A percentile compares a stretch with the other conserved stretches of the same genome.
Evolutionary conservation across 2,797 vertebrate species (phyloP).

Genomic region (Melanotaenia nigrans): DNA sequence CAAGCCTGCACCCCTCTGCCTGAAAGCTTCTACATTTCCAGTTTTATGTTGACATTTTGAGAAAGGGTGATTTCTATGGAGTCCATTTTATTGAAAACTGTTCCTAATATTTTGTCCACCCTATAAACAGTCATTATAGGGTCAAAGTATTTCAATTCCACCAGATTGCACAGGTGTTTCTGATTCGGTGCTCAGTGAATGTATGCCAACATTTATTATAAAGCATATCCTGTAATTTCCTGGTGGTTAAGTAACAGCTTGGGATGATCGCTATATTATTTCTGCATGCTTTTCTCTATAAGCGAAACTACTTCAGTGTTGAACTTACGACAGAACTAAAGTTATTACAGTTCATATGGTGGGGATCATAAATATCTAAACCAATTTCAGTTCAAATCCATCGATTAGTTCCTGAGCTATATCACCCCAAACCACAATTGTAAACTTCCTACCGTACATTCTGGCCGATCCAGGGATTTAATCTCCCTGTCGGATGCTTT

Average conservation of each 20-base stretch:
- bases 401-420: not conserved
- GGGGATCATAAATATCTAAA: not conserved
- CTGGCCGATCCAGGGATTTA: not conserved
- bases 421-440: not conserved
- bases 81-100: not conserved
- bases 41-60: not conserved
- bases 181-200: not conserved
- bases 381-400: not conserved
- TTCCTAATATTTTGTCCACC: not conserved
- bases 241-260: not conserved
- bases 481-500: constrained; percentile 3
- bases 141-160: not conserved
- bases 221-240: not conserved
- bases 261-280: not conserved
- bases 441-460: not conserved
- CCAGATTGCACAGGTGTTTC: constrained; percentile 1
- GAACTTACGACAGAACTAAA: not conserved
- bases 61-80: not conserved
- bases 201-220: not conserved
- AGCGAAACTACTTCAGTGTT: not conserved
- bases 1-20: not conserved
- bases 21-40: not conserved
- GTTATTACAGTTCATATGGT: constrained; percentile 4
- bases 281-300: not conserved
- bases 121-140: not conserved